Conservation (phyloP, 1,140 invertebrate genomes). For the Halesus radiatus region DNA sequence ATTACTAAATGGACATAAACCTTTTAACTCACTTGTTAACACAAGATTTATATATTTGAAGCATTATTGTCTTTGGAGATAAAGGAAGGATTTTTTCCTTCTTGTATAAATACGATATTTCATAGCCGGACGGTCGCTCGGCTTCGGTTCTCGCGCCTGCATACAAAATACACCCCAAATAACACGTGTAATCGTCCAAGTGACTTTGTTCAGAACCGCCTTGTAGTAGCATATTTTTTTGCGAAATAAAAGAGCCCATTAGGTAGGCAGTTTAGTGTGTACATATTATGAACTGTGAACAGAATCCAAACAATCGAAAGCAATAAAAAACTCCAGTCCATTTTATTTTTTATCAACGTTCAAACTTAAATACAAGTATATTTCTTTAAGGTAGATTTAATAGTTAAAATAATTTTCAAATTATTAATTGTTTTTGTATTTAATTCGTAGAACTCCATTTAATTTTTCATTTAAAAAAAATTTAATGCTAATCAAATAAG, state of each 20-base stretch:
- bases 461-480: no score
- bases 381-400: no score
- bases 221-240: background rate
- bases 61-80: slow-evolving; percentile 19
- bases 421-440: no score
- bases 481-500: no score
- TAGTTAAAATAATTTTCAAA: no score
- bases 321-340: no score
- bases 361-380: no score
- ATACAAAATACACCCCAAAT: background rate
- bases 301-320: no score
- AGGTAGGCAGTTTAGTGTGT: no score
- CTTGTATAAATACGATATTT: slow-evolving; percentile 7
- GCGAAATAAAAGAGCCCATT: background rate
- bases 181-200: background rate
- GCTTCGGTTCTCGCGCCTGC: background rate
- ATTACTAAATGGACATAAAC: slow-evolving; percentile 1
- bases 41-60: slow-evolving; percentile 41
- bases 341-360: no score
- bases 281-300: no score
- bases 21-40: slow-evolving; percentile 40
- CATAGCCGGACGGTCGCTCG: background rate
- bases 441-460: no score
- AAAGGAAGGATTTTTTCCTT: slow-evolving; percentile 10
- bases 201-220: background rate